Percentiles rank a stretch among this genome's conserved stretches.
Conservation (phyloP, 2,113 vertebrate species). For the Nyctereutes procyonoides region DNA sequence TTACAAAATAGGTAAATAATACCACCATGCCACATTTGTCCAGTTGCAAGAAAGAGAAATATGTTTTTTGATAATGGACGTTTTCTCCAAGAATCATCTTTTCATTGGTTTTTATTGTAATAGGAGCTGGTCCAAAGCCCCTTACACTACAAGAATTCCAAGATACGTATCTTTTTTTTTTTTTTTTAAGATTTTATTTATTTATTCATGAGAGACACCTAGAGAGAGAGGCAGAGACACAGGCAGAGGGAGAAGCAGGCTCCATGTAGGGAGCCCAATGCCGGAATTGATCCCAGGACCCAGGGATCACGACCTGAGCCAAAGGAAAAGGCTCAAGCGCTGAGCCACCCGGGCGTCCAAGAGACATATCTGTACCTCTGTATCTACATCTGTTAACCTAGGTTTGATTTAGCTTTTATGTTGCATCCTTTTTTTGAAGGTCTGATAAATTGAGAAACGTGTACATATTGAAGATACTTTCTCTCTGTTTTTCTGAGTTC, state of each 20-base stretch:
- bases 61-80: neutral
- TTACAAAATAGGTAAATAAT: neutral
- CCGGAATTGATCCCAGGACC: no score
- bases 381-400: neutral
- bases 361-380: neutral
- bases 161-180: neutral
- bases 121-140: neutral
- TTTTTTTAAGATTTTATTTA: no score
- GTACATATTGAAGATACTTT: neutral
- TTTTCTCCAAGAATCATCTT: neutral
- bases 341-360: no score
- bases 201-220: no score
- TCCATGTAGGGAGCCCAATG: no score
- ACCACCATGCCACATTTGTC: neutral
- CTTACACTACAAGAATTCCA: neutral
- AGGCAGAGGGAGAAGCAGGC: no score
- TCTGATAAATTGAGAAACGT: neutral
- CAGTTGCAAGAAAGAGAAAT: neutral
- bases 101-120: neutral
- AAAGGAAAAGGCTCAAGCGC: no score
- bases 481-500: neutral
- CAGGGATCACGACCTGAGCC: no score
- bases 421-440: neutral
- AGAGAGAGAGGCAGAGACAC: no score
- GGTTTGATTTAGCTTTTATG: neutral